Base-by-base conservation (phyloP, 2,888 invertebrate species). In the Plutella xylostella region DNA sequence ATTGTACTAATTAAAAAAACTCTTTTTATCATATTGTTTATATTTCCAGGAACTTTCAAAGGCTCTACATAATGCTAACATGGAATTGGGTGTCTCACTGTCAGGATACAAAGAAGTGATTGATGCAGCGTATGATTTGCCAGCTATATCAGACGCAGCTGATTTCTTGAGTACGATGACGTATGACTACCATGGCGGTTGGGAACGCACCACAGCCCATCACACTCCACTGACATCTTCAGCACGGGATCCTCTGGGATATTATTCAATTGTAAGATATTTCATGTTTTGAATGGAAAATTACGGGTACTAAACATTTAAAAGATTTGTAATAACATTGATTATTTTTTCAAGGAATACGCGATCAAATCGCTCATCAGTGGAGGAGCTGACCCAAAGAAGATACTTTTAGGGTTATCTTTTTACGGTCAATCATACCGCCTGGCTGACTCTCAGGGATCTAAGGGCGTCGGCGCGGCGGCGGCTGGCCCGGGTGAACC, bases 61-160 rank as follows among this genome's bases (percentile, higher is more conserved):
- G 50, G 90, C 88, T 35, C 88, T 92, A 55, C 88, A 90, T 54
- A 78, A 70, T 15, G 88, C 90, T 2, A 87, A 86, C n/a, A 83
- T 96, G 63, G 86, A 90, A 34, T 68, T 97, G 22, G 93, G 94
- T 1, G 90, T 93, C 0, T 91, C 94, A 0, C 86, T 96, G 37
- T 95, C 96, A 0, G 96, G 96, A 0, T 96, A 96, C 63, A 93
- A 93, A 57, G 94, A 95, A 73, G 93, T 96, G 1, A 94, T 97
- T 39, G 92, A 92, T 49, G 87, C 89, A 11, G 95, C 93, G 0
- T 97, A 96, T 60, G 94, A 96, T 54, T 78, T 96, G 0, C 82
- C 87, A 0, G 72, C 86, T 1, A 78, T 96, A 34, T 91, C 91
- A 0, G 82, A 86, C 42, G 80, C 89, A 31, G 88, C 89, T 0